Conservation (phyloP, 2,113 vertebrate species). For the Dasyprocta punctata region DNA sequence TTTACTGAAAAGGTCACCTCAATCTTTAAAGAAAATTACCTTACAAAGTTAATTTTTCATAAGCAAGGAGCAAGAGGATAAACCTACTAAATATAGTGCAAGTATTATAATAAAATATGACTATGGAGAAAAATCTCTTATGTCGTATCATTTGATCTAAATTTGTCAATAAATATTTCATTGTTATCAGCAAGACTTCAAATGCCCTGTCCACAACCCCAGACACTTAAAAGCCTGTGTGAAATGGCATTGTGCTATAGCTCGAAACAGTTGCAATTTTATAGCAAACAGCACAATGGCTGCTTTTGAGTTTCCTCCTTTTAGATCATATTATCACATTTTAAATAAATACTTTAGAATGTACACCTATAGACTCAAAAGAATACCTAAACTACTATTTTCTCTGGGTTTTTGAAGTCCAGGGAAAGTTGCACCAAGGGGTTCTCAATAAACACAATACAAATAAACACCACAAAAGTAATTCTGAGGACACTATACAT, state of each 20-base stretch:
- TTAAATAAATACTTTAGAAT: neutral
- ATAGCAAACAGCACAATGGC: neutral
- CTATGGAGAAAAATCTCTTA: conserved; percentile 2
- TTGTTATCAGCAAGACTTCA: neutral
- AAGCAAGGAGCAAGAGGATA: conserved; percentile 26
- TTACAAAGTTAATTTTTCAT: conserved; percentile 48
- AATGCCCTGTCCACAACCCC: neutral
- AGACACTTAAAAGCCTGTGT: neutral
- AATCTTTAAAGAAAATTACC: conserved; percentile 61
- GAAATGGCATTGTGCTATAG: neutral
- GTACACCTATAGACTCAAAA: neutral
- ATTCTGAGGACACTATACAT: neutral
- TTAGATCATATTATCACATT: neutral
- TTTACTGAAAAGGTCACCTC: conserved; percentile 4
- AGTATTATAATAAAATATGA: neutral
- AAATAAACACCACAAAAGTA: neutral
- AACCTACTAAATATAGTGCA: conserved; percentile 33
- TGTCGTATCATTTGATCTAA: neutral
- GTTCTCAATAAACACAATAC: neutral
- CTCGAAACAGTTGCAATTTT: neutral
- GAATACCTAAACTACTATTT: neutral
- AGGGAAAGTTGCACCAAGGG: neutral
- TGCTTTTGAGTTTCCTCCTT: neutral
- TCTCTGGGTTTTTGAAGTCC: neutral
- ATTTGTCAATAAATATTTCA: neutral